phyloP scores from a whole-genome alignment of 2,797 vertebrate species.

The Crenichthys baileyi region DNA sequence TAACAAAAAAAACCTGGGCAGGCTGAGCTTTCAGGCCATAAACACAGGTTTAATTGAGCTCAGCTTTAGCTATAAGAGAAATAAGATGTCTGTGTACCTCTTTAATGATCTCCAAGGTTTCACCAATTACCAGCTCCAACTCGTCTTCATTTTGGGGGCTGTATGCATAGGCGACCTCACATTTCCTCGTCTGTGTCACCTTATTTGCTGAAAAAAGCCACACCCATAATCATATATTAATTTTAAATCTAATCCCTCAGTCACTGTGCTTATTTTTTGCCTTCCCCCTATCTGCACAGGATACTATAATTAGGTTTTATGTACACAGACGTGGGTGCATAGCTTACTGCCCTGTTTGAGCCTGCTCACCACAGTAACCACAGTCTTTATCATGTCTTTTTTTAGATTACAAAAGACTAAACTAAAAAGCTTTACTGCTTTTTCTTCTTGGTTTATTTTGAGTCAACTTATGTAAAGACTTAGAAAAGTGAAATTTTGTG shows the following conservation, averaged over 20 bases:
- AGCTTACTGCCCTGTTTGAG: conserved; percentile 8
- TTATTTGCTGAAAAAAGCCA: conserved; percentile 70
- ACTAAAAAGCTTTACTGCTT: background rate
- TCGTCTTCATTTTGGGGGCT: conserved; percentile 79
- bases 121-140: conserved; percentile 79
- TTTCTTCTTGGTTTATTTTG: background rate
- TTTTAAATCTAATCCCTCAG: conserved; percentile 14
- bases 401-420: background rate
- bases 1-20: background rate
- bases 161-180: conserved; percentile 84
- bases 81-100: conserved; percentile 78
- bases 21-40: background rate
- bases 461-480: background rate
- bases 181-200: conserved; percentile 78
- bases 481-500: background rate
- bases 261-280: conserved; percentile 8
- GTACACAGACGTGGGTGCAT: conserved; percentile 36
- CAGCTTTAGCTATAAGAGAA: background rate
- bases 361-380: conserved; percentile 20
- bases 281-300: conserved; percentile 6
- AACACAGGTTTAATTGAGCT: background rate
- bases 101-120: conserved; percentile 81
- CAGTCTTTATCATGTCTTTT: conserved; percentile 2
- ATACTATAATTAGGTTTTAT: conserved; percentile 25
- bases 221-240: background rate